phyloP scores from a whole-genome alignment of 2,888 invertebrate species.

The Napeogenes sylphis region DNA sequence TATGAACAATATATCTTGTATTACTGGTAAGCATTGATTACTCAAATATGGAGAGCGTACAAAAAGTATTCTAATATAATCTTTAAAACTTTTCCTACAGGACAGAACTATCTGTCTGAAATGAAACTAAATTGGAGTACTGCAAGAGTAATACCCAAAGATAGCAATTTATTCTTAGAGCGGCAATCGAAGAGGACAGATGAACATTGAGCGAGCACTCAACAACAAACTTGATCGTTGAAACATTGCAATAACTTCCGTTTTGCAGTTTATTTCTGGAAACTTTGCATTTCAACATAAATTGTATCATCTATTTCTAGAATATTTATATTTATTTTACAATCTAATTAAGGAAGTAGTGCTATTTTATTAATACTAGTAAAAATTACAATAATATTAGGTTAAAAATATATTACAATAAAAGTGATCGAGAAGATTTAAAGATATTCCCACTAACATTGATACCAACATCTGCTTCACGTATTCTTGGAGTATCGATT shows the following conservation, averaged over 20 bases:
- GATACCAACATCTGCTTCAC: too few species aligned
- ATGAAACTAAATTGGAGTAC: slow-evolving; percentile 7
- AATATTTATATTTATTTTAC: neutral
- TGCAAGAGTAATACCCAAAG: slow-evolving; percentile 32
- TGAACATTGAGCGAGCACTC: slow-evolving; percentile 42
- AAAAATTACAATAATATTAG: too few species aligned
- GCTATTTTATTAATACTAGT: too few species aligned
- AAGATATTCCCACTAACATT: too few species aligned
- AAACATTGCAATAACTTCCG: slow-evolving; percentile 53
- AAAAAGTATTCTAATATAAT: neutral
- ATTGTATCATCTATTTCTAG: slow-evolving; percentile 16
- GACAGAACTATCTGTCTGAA: slow-evolving; percentile 1
- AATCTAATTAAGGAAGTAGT: too few species aligned
- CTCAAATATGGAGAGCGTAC: too few species aligned
- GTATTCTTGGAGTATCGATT: too few species aligned
- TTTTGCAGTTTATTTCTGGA: slow-evolving; percentile 39
- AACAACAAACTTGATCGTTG: slow-evolving; percentile 48
- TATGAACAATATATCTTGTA: neutral
- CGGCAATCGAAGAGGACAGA: slow-evolving; percentile 38
- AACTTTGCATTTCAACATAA: slow-evolving; percentile 35
- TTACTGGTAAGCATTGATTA: too few species aligned
- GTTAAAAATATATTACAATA: too few species aligned
- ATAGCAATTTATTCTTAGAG: slow-evolving; percentile 37
- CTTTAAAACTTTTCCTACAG: neutral
- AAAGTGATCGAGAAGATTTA: too few species aligned